Conservation (phyloP, 2,113 vertebrate genomes). For the Proterorhinus semilunaris region DNA sequence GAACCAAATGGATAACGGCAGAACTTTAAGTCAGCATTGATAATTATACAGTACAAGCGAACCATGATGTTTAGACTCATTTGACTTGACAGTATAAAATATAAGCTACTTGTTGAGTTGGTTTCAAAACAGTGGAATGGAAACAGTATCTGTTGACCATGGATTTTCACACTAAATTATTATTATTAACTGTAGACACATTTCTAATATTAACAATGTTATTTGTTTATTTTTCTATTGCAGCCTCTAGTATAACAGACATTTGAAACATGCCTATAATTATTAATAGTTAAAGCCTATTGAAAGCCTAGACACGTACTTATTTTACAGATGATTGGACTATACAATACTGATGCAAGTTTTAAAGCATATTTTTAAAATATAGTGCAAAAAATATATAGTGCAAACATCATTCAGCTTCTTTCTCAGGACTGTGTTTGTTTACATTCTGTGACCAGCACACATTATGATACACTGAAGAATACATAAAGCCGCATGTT, state of each 20-base stretch:
- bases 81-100: too few species aligned
- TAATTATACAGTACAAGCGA: background rate
- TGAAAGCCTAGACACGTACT: too few species aligned
- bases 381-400: too few species aligned
- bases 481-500: conserved; percentile 10
- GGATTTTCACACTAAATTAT: too few species aligned
- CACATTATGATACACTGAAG: background rate
- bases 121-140: background rate
- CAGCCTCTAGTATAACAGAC: too few species aligned
- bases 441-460: conserved; percentile 4
- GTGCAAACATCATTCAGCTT: background rate
- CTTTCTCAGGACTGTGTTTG: conserved; percentile 7
- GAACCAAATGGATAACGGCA: conserved; percentile 8
- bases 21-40: background rate
- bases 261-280: too few species aligned
- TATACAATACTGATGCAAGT: too few species aligned
- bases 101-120: background rate
- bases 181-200: too few species aligned
- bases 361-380: too few species aligned
- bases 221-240: background rate
- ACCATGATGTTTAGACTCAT: too few species aligned
- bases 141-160: background rate
- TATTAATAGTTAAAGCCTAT: too few species aligned
- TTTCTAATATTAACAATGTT: background rate
- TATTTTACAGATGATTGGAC: too few species aligned